phyloP scores from a whole-genome alignment of 1,140 invertebrate species.

The Drosophila lini region DNA sequence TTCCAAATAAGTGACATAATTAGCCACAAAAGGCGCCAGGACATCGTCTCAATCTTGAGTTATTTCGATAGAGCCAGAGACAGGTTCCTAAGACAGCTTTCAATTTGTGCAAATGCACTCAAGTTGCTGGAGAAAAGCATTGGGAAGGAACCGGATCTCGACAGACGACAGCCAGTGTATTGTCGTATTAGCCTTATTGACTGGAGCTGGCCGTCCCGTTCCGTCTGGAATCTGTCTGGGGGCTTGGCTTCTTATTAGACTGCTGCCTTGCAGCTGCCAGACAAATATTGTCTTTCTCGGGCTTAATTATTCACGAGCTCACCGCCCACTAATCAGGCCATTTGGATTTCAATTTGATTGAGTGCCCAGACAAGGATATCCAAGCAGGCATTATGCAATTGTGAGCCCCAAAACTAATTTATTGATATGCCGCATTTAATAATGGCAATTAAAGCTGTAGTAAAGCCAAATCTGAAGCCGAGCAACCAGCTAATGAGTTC shows the following conservation, averaged over 20 bases:
- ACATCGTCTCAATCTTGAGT: constrained; percentile 33
- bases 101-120: constrained; percentile 59
- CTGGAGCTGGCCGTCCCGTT: constrained; percentile 4
- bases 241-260: constrained; percentile 41
- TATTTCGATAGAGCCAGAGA: constrained; percentile 35
- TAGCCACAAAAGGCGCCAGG: constrained; percentile 46
- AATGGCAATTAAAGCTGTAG: constrained; percentile 18
- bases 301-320: constrained; percentile 49
- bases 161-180: constrained; percentile 23
- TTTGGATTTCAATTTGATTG: constrained; percentile 52
- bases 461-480: not conserved
- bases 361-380: constrained; percentile 31
- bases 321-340: constrained; percentile 38
- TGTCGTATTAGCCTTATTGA: constrained; percentile 54
- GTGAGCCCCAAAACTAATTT: constrained; percentile 23
- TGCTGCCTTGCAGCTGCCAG: constrained; percentile 17
- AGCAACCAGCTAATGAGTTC: constrained; percentile 37
- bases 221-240: constrained; percentile 7
- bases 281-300: constrained; percentile 41
- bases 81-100: constrained; percentile 51
- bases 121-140: constrained; percentile 30
- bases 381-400: constrained; percentile 21
- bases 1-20: constrained; percentile 51
- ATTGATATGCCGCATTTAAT: constrained; percentile 53
- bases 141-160: constrained; percentile 4